A percentile compares a stretch with the other conserved stretches of the same genome.
These are phyloP conservation scores for Corythoichthys intestinalis DNA, from an alignment of 2,113 vertebrate genomes.

Conservation along the genomic window DNA sequence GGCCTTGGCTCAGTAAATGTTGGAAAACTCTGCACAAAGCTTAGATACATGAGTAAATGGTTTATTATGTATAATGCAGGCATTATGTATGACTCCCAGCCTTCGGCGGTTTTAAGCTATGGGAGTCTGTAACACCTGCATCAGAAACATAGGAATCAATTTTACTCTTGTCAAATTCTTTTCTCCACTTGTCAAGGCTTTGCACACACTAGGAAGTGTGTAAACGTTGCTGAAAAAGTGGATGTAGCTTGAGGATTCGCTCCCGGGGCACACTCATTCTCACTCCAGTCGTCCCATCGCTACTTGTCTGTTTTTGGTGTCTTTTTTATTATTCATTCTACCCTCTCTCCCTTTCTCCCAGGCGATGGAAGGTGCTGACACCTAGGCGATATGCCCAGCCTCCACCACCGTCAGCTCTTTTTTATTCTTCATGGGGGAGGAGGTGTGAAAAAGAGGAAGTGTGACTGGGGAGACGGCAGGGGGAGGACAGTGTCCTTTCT, in stretches of 20 bases:
- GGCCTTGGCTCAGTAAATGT: neutral
- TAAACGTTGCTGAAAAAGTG: conserved; percentile 45
- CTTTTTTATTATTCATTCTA: conserved; percentile 17
- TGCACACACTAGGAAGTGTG: conserved; percentile 34
- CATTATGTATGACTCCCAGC: conserved; percentile 38
- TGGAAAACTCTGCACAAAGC: neutral
- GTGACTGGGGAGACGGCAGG: neutral
- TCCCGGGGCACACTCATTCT: conserved; percentile 47
- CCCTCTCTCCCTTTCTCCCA: conserved; percentile 37
- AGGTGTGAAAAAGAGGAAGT: conserved; percentile 14
- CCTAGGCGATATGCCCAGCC: conserved; percentile 54
- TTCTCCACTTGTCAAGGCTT: conserved; percentile 57
- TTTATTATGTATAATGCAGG: conserved; percentile 43
- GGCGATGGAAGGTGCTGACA: conserved; percentile 75
- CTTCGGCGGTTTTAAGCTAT: conserved; percentile 34
- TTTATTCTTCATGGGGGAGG: conserved; percentile 46
- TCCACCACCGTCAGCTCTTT: conserved; percentile 68
- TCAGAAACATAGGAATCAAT: conserved; percentile 71
- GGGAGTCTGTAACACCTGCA: conserved; percentile 63
- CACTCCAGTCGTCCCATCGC: conserved; percentile 25
- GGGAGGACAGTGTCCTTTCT: conserved; percentile 15
- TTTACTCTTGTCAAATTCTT: conserved; percentile 69
- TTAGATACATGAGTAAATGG: conserved; percentile 8
- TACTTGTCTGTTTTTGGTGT: conserved; percentile 43
- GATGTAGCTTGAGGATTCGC: conserved; percentile 38